Evolutionary conservation across 2,797 vertebrate genomes (phyloP).

Genomic region (Bovichtus variegatus): DNA sequence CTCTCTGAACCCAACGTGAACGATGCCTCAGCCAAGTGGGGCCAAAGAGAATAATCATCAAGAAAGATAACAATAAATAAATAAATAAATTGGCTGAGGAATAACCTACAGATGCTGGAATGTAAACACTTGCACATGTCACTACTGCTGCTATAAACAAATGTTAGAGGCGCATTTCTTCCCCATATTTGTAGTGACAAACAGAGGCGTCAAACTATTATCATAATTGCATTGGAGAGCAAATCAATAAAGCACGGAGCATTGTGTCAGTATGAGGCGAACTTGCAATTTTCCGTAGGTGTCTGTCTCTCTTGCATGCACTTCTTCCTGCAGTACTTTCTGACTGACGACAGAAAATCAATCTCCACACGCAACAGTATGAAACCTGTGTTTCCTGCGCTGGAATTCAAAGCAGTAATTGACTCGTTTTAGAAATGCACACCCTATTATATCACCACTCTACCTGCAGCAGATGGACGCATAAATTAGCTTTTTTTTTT

Average conservation of each 20-base stretch:
- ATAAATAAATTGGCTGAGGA: background rate
- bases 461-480: background rate
- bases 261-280: background rate
- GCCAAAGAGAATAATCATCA: conserved; percentile 35
- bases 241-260: conserved; percentile 15
- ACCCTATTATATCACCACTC: background rate
- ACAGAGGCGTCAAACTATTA: conserved; percentile 9
- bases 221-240: background rate
- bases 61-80: background rate
- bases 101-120: conserved; percentile 15
- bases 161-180: background rate
- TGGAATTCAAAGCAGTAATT: background rate
- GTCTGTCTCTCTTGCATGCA: conserved; percentile 4
- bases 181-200: conserved; percentile 7
- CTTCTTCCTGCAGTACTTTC: conserved; percentile 15
- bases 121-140: conserved; percentile 5
- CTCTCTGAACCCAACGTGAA: conserved; percentile 31
- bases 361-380: background rate
- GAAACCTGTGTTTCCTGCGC: conserved; percentile 6
- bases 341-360: conserved; percentile 44
- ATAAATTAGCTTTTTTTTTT: background rate
- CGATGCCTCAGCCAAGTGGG: conserved; percentile 18
- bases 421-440: background rate
- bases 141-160: background rate
- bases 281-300: background rate